Base-by-base conservation (phyloP, 2,888 invertebrate species). In the Chaitophorus viminalis region DNA sequence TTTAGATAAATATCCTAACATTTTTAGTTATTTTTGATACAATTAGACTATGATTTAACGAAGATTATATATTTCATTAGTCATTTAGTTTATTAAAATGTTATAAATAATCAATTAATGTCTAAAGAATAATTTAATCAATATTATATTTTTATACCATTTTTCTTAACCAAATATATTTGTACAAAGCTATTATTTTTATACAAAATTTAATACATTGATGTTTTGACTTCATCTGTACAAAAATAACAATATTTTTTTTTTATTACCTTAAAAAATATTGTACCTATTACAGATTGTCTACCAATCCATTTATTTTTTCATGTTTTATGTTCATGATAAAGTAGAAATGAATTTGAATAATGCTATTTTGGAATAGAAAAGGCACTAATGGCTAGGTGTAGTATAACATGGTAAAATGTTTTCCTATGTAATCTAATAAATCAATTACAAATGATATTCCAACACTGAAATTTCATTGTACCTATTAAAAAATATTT, bases 11-110 rank as follows among this genome's bases (percentile, higher is more conserved):
- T 21, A 70, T 46, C 65, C 14, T 14, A 25, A 79, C 36, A 1
- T 72, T 72, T 74, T 39, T 25, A 52, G 39, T 75, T 39, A 83
- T 83, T 83, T 60, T 83, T 83, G 72, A 82, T 82, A 82, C 54
- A 82, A 72, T 54, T 36, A 21, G 33, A 74, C 74, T 54, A 54
- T 54, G 33, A 33, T 54, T 17, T 54, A 60, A 39, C 25, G 36
- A 39, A n/a, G 4, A 29, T 33, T 79, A 54, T 54, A 3, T 9
- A 74, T 74, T 74, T 74, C 29, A 75, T 65, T 75, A 14, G 60
- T 60, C 14, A n/a, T 74, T 36, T 29, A 25, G 39, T 60, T 9
- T 60, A 36, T 36, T 60, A 8, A 74, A 82, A 21, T 74, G 33
- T 52, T 82, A 14, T 60, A 70, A 39, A 70, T 70, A 29, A 46